A percentile compares a stretch with the other conserved stretches of the same genome.
Conservation (phyloP, 2,888 invertebrate species). For the Colletes collaris region DNA sequence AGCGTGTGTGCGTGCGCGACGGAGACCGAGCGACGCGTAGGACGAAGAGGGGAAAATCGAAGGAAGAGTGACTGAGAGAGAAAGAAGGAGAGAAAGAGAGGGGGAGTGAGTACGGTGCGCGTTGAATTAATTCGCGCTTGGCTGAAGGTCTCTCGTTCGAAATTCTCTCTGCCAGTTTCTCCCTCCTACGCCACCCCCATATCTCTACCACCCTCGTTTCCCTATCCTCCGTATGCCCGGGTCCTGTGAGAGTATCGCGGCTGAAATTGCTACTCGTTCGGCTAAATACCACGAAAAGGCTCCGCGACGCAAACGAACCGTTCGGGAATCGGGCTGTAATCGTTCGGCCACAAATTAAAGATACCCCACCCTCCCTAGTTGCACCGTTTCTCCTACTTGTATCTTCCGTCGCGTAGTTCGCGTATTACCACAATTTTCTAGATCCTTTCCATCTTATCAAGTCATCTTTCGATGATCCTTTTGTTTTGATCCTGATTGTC, state of each 20-base stretch:
- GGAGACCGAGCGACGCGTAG: too few species aligned
- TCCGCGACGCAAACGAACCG: slow-evolving; percentile 75
- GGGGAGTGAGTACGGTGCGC: slow-evolving; percentile 66
- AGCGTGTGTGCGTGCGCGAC: slow-evolving; percentile 9
- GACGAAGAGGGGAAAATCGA: too few species aligned
- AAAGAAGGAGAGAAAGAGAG: slow-evolving; percentile 25
- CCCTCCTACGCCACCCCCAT: slow-evolving; percentile 30
- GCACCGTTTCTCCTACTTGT: neutral
- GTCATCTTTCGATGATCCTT: too few species aligned
- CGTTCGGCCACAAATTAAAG: slow-evolving; percentile 65
- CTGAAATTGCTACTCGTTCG: slow-evolving; percentile 68
- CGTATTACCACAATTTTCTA: too few species aligned
- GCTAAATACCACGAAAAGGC: slow-evolving; percentile 68
- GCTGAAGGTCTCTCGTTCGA: slow-evolving; percentile 75
- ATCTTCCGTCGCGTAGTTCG: too few species aligned
- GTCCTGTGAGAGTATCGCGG: slow-evolving; percentile 65
- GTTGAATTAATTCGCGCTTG: slow-evolving; percentile 82
- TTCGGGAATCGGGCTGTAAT: slow-evolving; percentile 66
- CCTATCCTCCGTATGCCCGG: slow-evolving; percentile 43
- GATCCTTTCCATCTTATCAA: too few species aligned
- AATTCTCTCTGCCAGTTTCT: slow-evolving; percentile 65
- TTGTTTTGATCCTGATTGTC: too few species aligned
- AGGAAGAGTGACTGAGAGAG: slow-evolving; percentile 20
- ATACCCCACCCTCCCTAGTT: slow-evolving; percentile 7
- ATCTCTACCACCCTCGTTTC: slow-evolving; percentile 54